These are phyloP conservation scores for Tetanocera ferruginea DNA, from an alignment of 2,888 invertebrate species.

Conservation along the genomic window DNA sequence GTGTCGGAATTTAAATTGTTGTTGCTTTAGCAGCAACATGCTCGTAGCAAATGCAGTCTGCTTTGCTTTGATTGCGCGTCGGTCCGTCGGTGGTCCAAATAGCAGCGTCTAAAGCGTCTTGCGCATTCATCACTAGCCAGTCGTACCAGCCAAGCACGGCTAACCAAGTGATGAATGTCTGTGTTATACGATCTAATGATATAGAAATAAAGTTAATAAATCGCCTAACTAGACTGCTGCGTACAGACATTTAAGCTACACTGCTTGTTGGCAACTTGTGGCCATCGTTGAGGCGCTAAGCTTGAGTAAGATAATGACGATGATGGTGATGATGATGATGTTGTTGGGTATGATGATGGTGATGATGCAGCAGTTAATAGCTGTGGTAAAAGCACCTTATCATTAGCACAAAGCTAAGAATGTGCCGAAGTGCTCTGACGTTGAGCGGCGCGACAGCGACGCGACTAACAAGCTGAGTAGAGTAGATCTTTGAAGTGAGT, in stretches of 20 bases:
- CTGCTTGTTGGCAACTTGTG: slow-evolving; percentile 3
- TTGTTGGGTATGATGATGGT: slow-evolving; percentile 16
- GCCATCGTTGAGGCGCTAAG: slow-evolving; percentile 1
- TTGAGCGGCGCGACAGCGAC: too few species aligned
- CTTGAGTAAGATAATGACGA: not conserved
- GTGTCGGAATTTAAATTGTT: not conserved
- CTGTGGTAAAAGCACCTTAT: slow-evolving; percentile 46
- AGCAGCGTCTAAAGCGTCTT: not conserved
- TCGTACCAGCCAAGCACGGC: slow-evolving; percentile 40
- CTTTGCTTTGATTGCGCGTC: slow-evolving; percentile 23
- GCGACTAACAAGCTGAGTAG: too few species aligned
- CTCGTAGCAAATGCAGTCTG: not conserved
- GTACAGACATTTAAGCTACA: slow-evolving; percentile 19
- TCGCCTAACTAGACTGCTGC: slow-evolving; percentile 62
- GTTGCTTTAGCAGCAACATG: not conserved
- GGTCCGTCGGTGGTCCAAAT: not conserved
- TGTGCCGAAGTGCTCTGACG: slow-evolving; percentile 31
- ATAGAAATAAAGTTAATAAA: slow-evolving; percentile 69
- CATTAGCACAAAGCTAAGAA: slow-evolving; percentile 47
- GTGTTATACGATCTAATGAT: slow-evolving; percentile 68
- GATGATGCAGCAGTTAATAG: slow-evolving; percentile 47
- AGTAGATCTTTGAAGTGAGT: not conserved
- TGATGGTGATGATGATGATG: slow-evolving; percentile 2
- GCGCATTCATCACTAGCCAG: slow-evolving; percentile 34
- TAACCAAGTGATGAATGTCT: slow-evolving; percentile 65